Percentiles rank a stretch among this genome's conserved stretches.
Conservation (phyloP, 2,113 vertebrate species). For the Cervus canadensis region DNA sequence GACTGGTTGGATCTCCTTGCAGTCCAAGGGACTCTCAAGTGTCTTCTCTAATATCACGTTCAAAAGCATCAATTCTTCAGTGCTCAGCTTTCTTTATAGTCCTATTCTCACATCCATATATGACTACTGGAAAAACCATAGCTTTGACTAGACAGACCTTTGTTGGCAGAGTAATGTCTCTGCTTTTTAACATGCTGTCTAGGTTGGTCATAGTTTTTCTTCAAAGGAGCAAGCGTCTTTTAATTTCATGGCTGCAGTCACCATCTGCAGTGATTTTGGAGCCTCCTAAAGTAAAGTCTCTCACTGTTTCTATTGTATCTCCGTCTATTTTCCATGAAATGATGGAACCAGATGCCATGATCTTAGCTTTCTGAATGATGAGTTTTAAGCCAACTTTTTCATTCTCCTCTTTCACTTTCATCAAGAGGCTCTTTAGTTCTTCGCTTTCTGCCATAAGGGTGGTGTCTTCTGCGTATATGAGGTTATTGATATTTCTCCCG, state of each 20-base stretch:
- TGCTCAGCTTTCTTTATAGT: not conserved
- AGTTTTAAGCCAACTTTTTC: not conserved
- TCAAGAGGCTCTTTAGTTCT: not conserved
- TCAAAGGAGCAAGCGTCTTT: not conserved
- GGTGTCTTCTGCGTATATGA: not conserved
- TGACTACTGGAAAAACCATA: not conserved
- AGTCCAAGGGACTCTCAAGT: not conserved
- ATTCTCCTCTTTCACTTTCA: not conserved
- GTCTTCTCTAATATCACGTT: not conserved
- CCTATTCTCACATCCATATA: not conserved
- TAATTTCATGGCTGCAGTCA: not conserved
- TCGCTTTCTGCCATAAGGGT: not conserved
- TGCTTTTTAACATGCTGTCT: not conserved
- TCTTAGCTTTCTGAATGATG: not conserved
- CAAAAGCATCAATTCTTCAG: not conserved
- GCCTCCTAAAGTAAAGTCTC: not conserved
- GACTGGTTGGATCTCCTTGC: not conserved
- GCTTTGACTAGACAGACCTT: not conserved
- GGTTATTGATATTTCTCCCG: rapidly evolving
- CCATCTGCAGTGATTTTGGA: not conserved
- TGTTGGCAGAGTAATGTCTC: not conserved
- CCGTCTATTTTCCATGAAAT: not conserved
- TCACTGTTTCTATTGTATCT: not conserved
- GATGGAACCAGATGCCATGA: not conserved
- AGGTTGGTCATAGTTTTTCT: not conserved